Conservation (phyloP, 2,888 invertebrate genomes). For the Parochlus steinenii region DNA sequence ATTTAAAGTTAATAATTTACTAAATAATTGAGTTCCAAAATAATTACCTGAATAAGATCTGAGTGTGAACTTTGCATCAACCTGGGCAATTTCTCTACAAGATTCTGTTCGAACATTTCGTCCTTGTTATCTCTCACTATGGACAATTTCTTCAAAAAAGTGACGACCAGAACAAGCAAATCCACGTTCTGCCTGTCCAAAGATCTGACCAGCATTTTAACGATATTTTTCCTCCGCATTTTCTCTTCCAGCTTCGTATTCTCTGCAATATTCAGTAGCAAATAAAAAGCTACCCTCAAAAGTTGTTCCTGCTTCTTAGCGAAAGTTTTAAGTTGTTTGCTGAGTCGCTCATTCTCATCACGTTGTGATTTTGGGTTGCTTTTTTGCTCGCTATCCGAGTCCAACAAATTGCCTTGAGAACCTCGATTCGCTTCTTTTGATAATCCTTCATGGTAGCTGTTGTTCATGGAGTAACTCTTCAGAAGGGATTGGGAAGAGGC, state of each 20-base stretch:
- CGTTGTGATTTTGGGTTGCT: slow-evolving; percentile 33
- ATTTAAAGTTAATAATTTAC: slow-evolving; percentile 29
- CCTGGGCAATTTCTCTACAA: slow-evolving; percentile 69
- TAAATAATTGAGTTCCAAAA: slow-evolving; percentile 31
- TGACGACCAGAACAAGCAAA: slow-evolving; percentile 73
- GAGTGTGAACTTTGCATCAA: slow-evolving; percentile 48
- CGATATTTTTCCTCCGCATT: slow-evolving; percentile 87
- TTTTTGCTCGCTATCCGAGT: slow-evolving; percentile 22
- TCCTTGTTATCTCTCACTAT: slow-evolving; percentile 90
- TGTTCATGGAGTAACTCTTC: slow-evolving; percentile 43
- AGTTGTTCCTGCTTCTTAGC: slow-evolving; percentile 89
- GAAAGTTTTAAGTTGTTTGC: slow-evolving; percentile 58
- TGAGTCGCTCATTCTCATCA: slow-evolving; percentile 63
- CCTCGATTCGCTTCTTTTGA: slow-evolving; percentile 21
- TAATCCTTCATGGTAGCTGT: slow-evolving; percentile 50
- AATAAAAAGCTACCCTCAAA: slow-evolving; percentile 76
- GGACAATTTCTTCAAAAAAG: slow-evolving; percentile 88
- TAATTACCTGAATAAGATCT: slow-evolving; percentile 29
- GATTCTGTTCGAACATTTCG: slow-evolving; percentile 65
- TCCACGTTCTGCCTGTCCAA: slow-evolving; percentile 83
- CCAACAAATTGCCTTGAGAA: slow-evolving; percentile 13
- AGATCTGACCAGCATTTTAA: slow-evolving; percentile 70
- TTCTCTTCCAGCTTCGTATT: slow-evolving; percentile 92
- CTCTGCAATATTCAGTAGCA: slow-evolving; percentile 88
- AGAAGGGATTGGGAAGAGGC: slow-evolving; percentile 26